Base-by-base conservation (phyloP, 2,888 invertebrate species). In the Scelioninae gen. 2 region DNA sequence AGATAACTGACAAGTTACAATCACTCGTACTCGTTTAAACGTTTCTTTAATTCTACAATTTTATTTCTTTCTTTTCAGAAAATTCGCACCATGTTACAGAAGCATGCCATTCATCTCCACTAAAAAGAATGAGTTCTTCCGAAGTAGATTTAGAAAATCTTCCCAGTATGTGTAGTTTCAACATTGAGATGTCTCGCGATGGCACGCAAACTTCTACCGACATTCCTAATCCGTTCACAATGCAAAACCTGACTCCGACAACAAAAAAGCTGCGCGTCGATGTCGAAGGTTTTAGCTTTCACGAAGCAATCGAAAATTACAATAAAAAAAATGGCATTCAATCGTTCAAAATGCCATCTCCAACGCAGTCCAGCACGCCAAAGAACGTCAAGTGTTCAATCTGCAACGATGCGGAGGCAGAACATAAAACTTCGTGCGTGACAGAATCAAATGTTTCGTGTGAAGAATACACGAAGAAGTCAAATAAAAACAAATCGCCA, bases 151-250 rank as follows among this genome's bases (percentile, higher is more conserved):
- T 6, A 25, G 25, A 25, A 3, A 25, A 4, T 25, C 25, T 25
- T 4, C 25, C 25, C 6, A 4, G 25, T 25, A 25, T 6, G 6
- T 4, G 3, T 25, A 25, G 25, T 61, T 80, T 80, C 9, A 80
- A 75, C 37, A 55, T 79, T 6, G 81, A 81, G 65, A 64, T 77
- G 3, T 79, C 80, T 10, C 60, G 52, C 18, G 68, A 77, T 10
- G 76, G 77, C 16, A 41, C 57, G 9, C 50, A 71, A 10, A 6
- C 45, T 5, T 43, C 50, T 0, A 0, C 33, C 0, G 25, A 60
- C 1, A 5, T 22, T 11, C 35, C 19, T 6, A 53, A 58, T 13
- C 39, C 43, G 1, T 73, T 71, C 60, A 73, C 73, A 6, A 55
- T 58, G 2, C 48, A 77, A 33, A 65, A 74, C 1, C 67, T 72